Evolutionary conservation across 2,113 vertebrate genomes (phyloP).

Genomic region (Pachyramphus minor): DNA sequence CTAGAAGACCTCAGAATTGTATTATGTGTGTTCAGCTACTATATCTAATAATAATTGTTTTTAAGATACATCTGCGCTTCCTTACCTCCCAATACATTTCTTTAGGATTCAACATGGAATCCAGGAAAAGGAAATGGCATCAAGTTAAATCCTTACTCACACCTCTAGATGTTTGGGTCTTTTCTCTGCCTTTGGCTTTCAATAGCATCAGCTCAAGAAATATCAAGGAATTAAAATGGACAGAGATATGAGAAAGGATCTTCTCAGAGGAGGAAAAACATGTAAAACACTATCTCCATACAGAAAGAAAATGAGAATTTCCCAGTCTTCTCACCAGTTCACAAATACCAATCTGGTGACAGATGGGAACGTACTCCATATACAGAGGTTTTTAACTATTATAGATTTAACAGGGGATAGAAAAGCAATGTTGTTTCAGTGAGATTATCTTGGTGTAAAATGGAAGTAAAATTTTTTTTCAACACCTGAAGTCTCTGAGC

Average conservation of each 20-base stretch:
- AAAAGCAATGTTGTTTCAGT: neutral
- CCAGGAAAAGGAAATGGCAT: neutral
- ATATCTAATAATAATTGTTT: neutral
- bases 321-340: neutral
- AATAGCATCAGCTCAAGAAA: neutral
- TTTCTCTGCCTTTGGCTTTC: neutral
- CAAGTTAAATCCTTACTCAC: neutral
- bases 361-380: neutral
- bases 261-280: neutral
- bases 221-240: neutral
- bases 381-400: rapidly evolving
- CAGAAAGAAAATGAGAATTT: neutral
- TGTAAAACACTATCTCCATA: neutral
- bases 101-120: neutral
- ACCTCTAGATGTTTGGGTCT: neutral
- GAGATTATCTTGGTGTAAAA: neutral
- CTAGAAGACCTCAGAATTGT: neutral
- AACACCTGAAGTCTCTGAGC: neutral
- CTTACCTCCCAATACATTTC: neutral
- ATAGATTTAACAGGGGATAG: neutral
- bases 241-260: neutral
- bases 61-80: neutral
- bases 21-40: neutral
- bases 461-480: neutral
- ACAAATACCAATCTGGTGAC: neutral